A percentile compares a stretch with the other conserved stretches of the same genome.
Evolutionary conservation across 2,888 invertebrate species (phyloP).

Genomic region (Erpobdella octoculata): DNA sequence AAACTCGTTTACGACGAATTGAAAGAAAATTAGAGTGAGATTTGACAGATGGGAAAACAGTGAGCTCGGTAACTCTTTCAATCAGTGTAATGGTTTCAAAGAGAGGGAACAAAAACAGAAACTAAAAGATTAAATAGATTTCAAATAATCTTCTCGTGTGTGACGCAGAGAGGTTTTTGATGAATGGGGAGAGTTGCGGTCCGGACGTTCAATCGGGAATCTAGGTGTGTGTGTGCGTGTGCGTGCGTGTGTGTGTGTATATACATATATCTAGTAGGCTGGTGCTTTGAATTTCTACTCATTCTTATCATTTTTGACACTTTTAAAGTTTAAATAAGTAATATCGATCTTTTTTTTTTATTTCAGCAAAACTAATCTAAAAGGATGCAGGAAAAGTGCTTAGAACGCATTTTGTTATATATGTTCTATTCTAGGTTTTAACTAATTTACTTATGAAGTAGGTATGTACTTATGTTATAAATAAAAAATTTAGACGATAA

Average conservation of each 20-base stretch:
- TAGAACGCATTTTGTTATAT: too few relatives aligned
- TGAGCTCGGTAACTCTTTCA: neutral
- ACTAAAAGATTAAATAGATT: constrained; percentile 10
- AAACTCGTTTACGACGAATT: neutral
- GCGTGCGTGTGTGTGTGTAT: constrained; percentile 23
- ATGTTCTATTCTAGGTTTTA: too few relatives aligned
- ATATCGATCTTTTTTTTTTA: too few relatives aligned
- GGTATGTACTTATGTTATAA: too few relatives aligned
- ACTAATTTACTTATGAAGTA: too few relatives aligned
- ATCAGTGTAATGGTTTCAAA: neutral
- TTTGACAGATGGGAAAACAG: neutral
- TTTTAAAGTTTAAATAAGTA: too few relatives aligned
- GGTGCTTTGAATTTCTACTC: too few relatives aligned
- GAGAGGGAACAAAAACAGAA: neutral
- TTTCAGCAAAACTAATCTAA: too few relatives aligned
- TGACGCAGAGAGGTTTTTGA: neutral
- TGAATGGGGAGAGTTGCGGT: neutral
- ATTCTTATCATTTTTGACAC: too few relatives aligned
- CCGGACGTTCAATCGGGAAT: neutral
- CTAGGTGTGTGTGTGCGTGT: constrained; percentile 19
- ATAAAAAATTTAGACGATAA: too few relatives aligned
- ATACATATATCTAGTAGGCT: too few relatives aligned
- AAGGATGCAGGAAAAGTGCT: too few relatives aligned
- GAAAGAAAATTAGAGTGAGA: neutral
- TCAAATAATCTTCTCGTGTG: neutral